phyloP scores from a whole-genome alignment of 1,140 invertebrate species.

The Drosophila setifemur region DNA sequence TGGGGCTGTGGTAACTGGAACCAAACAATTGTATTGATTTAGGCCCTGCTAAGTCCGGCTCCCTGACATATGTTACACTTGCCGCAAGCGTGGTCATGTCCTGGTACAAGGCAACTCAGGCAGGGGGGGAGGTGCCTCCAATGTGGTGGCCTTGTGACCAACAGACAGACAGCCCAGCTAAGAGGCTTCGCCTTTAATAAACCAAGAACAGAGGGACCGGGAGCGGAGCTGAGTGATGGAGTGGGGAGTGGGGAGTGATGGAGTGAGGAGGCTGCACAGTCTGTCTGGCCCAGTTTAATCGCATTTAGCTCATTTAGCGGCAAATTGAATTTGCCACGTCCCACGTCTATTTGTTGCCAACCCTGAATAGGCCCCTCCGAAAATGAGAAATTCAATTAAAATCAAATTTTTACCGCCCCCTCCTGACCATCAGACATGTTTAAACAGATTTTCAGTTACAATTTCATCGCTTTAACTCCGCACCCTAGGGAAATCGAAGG shows the following conservation, averaged over 20 bases:
- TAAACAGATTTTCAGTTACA: conserved; percentile 56
- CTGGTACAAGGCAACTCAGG: neutral
- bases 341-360: too few relatives aligned
- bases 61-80: conserved; percentile 59
- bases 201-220: neutral
- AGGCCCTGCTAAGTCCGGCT: conserved; percentile 23
- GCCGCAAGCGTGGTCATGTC: conserved; percentile 44
- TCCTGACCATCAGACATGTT: conserved; percentile 4
- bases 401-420: conserved; percentile 60
- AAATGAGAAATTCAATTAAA: conserved; percentile 80
- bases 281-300: conserved; percentile 67
- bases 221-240: too few relatives aligned
- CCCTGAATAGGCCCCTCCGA: conserved; percentile 7
- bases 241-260: neutral
- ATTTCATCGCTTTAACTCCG: conserved; percentile 39
- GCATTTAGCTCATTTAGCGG: conserved; percentile 76
- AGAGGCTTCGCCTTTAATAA: conserved; percentile 46
- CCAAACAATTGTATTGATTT: conserved; percentile 64
- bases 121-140: neutral
- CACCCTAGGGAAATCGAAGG: conserved; percentile 31
- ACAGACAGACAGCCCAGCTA: conserved; percentile 1
- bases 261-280: neutral
- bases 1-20: conserved; percentile 19
- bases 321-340: conserved; percentile 69
- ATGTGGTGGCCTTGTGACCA: too few relatives aligned